Conservation (phyloP, 92 coral and sea anemone genomes). For the Palythoa heliodiscus region DNA sequence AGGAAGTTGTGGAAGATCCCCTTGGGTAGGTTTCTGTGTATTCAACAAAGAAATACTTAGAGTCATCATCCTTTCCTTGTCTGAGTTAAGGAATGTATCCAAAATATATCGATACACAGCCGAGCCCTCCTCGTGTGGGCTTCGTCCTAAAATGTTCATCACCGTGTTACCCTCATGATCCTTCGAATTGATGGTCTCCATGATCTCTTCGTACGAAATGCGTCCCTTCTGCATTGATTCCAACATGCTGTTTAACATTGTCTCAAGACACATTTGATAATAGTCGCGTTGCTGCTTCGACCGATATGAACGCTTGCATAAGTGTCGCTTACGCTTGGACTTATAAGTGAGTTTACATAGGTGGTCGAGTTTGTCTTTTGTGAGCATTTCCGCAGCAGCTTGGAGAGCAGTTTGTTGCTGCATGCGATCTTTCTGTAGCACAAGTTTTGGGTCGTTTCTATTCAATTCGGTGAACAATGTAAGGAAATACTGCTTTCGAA, state of each 20-base stretch:
- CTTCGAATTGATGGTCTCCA: conserved; percentile 32
- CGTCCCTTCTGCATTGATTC: conserved; percentile 35
- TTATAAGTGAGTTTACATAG: conserved; percentile 35
- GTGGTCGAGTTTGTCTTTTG: conserved; percentile 37
- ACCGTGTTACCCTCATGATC: conserved; percentile 38
- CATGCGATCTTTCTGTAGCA: conserved; percentile 22
- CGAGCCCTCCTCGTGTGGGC: conserved; percentile 37
- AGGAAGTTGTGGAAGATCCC: conserved; percentile 6
- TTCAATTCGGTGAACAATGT: conserved; percentile 32
- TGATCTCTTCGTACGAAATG: conserved; percentile 25
- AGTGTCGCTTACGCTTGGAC: conserved; percentile 35
- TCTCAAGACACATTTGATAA: conserved; percentile 34
- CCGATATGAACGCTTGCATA: conserved; percentile 33
- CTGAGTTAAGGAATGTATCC: conserved; percentile 30
- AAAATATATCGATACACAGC: conserved; percentile 19
- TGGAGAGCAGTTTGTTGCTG: conserved; percentile 42
- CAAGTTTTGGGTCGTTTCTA: conserved; percentile 34
- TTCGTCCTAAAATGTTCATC: conserved; percentile 34
- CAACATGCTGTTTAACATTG: conserved; percentile 36
- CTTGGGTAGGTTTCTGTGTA: conserved; percentile 15
- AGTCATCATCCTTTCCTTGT: conserved; percentile 4
- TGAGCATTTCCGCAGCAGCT: conserved; percentile 44
- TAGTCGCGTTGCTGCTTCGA: conserved; percentile 44
- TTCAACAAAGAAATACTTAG: not conserved
- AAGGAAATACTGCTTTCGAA: conserved; percentile 43